phyloP scores from a whole-genome alignment of 2,113 vertebrate genomes.

The Andinoacara biseriatus region DNA sequence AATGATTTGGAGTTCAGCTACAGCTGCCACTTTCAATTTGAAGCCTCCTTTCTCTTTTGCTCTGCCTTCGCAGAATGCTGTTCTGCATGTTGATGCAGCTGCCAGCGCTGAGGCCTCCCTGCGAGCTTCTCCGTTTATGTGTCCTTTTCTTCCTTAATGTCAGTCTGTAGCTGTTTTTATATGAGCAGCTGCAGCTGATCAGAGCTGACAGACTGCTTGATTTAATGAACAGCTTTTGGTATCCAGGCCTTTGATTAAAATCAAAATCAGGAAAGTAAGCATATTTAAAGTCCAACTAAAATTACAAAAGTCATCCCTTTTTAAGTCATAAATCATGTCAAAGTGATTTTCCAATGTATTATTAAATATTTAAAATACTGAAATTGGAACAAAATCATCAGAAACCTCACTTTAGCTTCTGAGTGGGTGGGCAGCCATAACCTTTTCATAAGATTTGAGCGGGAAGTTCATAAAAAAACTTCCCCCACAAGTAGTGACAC shows the following conservation, averaged over 20 bases:
- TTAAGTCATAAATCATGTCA: not conserved
- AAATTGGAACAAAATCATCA: not conserved
- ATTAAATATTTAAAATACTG: not conserved
- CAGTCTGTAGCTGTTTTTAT: not conserved
- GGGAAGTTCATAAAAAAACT: no score
- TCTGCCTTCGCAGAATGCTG: conserved; percentile 26
- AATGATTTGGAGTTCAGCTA: conserved; percentile 20
- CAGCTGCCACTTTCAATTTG: conserved; percentile 60
- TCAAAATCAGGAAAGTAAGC: not conserved
- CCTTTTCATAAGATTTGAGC: no score
- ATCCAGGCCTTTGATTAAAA: not conserved
- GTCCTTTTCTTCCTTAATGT: conserved; percentile 11
- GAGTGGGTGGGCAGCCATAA: not conserved
- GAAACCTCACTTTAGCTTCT: not conserved
- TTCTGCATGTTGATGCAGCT: conserved; percentile 32
- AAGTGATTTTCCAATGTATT: not conserved
- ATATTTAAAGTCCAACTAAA: conserved; percentile 4
- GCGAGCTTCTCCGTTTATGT: not conserved
- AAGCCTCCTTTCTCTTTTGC: not conserved
- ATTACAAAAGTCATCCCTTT: not conserved
- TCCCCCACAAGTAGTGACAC: no score
- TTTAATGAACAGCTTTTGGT: conserved; percentile 1
- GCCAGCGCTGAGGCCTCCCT: not conserved
- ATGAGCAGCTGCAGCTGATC: conserved; percentile 1
- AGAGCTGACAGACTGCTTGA: conserved; percentile 5